Evolutionary conservation across 2,888 invertebrate genomes (phyloP).

Genomic region (Caenorhabditis japonica): DNA sequence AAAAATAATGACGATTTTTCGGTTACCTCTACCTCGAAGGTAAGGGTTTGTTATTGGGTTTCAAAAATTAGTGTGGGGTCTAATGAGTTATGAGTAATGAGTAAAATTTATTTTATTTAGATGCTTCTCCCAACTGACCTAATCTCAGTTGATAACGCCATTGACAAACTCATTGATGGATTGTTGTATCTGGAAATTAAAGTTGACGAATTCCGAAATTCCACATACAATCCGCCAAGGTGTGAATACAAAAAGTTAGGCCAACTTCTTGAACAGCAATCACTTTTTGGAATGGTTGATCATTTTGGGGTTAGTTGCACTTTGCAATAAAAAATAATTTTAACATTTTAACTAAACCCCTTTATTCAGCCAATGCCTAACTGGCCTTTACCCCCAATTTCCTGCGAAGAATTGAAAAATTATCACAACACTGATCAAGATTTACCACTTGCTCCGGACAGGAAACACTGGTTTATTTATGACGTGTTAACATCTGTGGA

Average conservation of each 20-base stretch:
- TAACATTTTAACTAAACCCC: not conserved
- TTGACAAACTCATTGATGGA: constrained; percentile 54
- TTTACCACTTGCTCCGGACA: constrained; percentile 24
- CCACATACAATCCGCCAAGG: constrained; percentile 53
- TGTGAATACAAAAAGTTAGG: constrained; percentile 19
- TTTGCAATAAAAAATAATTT: too few relatives aligned
- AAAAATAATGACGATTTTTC: constrained; percentile 32
- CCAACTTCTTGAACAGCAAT: constrained; percentile 18
- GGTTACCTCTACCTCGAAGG: constrained; percentile 45
- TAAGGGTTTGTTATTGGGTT: constrained; percentile 3
- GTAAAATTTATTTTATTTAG: constrained; percentile 2
- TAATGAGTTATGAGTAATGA: too few relatives aligned
- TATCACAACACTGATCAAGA: constrained; percentile 9
- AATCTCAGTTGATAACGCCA: constrained; percentile 32
- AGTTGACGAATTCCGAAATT: constrained; percentile 54
- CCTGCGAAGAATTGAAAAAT: constrained; percentile 22
- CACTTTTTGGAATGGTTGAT: constrained; percentile 42
- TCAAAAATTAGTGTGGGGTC: not conserved
- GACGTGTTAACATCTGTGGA: constrained; percentile 61
- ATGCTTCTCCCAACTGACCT: constrained; percentile 26
- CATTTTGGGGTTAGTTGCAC: constrained; percentile 49
- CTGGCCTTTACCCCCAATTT: constrained; percentile 37
- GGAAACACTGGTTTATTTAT: constrained; percentile 61
- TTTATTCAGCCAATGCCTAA: constrained; percentile 56
- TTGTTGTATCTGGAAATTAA: constrained; percentile 61